These are phyloP conservation scores for Penaeus japonicus DNA, from an alignment of 1,140 invertebrate genomes.

Conservation along the genomic window DNA sequence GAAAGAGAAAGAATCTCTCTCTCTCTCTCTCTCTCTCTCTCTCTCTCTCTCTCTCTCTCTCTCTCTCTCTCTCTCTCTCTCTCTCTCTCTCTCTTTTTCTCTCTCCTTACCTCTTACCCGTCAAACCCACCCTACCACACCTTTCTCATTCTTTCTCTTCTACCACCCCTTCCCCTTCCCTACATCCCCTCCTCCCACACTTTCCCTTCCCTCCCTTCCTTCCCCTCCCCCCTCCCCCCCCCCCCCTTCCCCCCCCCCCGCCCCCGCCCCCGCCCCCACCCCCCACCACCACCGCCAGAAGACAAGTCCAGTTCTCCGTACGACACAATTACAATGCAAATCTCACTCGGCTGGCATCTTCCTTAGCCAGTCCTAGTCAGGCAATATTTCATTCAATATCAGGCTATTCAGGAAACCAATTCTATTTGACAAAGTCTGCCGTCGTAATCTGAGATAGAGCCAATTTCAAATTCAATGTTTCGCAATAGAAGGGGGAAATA, in stretches of 20 bases:
- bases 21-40: not conserved
- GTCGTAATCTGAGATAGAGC: slow-evolving; percentile 58
- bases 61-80: not conserved
- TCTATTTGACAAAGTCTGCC: slow-evolving; percentile 57
- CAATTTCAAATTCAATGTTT: slow-evolving; percentile 58
- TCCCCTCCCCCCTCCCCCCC: not conserved
- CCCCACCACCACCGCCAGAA: not conserved
- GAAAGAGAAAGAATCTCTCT: not conserved
- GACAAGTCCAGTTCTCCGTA: slow-evolving; percentile 18
- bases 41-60: not conserved
- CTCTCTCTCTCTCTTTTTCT: not conserved
- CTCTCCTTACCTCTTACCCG: not conserved
- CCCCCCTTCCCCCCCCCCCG: not conserved
- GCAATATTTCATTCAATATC: slow-evolving; percentile 58
- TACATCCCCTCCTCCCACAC: not conserved
- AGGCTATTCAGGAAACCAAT: slow-evolving; percentile 58
- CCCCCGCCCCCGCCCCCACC: not conserved
- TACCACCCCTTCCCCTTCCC: not conserved
- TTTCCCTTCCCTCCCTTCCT: not conserved
- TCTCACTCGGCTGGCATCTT: slow-evolving; percentile 47
- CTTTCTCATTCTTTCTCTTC: not conserved
- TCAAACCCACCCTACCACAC: too few relatives aligned
- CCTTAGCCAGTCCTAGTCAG: slow-evolving; percentile 44
- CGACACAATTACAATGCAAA: slow-evolving; percentile 57
- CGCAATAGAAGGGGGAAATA: slow-evolving; percentile 55